Conservation (phyloP, 2,113 vertebrate genomes). For the Ailurus styani region DNA sequence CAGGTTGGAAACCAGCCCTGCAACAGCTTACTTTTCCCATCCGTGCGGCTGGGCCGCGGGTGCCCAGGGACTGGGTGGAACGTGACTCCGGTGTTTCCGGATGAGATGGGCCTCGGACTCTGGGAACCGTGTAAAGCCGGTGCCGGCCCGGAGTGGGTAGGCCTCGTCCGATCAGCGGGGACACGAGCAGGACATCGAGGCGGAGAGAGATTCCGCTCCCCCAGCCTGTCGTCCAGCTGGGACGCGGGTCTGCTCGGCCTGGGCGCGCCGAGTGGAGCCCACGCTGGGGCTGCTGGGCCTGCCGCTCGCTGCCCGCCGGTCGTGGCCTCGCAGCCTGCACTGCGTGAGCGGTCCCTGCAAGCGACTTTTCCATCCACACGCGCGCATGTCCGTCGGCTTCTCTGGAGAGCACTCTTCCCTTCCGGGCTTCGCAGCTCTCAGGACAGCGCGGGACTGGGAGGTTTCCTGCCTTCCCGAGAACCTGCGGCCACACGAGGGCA, state of each 20-base stretch:
- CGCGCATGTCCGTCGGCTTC: rapidly evolving
- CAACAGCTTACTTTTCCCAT: rapidly evolving
- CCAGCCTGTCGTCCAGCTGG: rapidly evolving
- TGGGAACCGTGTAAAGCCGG: background rate
- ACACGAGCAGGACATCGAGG: rapidly evolving
- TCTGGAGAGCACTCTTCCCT: background rate
- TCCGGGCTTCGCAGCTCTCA: background rate
- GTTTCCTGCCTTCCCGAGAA: background rate
- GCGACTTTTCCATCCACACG: rapidly evolving
- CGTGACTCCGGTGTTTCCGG: rapidly evolving
- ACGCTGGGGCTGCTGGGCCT: background rate
- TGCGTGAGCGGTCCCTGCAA: background rate
- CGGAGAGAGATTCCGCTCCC: background rate
- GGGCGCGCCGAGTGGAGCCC: no score
- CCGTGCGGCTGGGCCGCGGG: background rate
- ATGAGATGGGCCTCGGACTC: background rate
- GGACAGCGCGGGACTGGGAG: background rate
- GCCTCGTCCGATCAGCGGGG: background rate
- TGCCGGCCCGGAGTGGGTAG: background rate
- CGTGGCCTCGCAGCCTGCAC: background rate
- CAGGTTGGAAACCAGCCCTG: rapidly evolving
- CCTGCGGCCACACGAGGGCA: background rate
- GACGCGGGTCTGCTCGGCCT: background rate
- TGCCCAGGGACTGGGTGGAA: rapidly evolving
- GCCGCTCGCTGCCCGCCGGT: rapidly evolving